Evolutionary conservation across 2,888 invertebrate genomes (phyloP).

Genomic region (Tetropium fuscum): DNA sequence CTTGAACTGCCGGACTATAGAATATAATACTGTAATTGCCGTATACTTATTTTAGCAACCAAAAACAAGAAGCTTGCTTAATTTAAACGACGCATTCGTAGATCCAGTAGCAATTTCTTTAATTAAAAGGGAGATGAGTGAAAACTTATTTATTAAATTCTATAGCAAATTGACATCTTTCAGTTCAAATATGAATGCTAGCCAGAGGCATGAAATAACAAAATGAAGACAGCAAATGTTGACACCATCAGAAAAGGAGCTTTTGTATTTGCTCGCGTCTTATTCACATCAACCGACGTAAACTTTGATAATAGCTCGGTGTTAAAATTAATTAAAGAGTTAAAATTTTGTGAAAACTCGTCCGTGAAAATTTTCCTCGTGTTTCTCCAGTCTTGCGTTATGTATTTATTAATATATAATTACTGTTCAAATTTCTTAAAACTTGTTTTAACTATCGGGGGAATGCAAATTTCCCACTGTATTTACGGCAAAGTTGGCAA

Average conservation of each 20-base stretch:
- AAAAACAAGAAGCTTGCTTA: no score
- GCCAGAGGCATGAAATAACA: constrained; percentile 10
- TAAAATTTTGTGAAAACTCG: constrained; percentile 27
- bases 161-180: constrained; percentile 29
- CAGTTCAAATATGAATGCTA: background rate
- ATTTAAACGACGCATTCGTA: no score
- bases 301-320: constrained; percentile 34
- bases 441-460: constrained; percentile 3
- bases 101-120: no score
- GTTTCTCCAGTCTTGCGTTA: constrained; percentile 9
- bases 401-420: constrained; percentile 24
- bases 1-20: no score
- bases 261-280: constrained; percentile 6
- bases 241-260: constrained; percentile 9
- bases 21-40: no score
- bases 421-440: constrained; percentile 2
- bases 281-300: constrained; percentile 20
- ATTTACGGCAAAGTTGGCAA: constrained; percentile 4
- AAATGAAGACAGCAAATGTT: constrained; percentile 10
- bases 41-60: no score
- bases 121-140: no score
- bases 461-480: constrained; percentile 13
- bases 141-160: constrained; percentile 30
- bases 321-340: constrained; percentile 34
- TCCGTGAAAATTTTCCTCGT: constrained; percentile 1